Evolutionary conservation across 1,140 invertebrate species (phyloP), one percentile per base, ranked within the genome.

Genomic region (Atta texana): DNA sequence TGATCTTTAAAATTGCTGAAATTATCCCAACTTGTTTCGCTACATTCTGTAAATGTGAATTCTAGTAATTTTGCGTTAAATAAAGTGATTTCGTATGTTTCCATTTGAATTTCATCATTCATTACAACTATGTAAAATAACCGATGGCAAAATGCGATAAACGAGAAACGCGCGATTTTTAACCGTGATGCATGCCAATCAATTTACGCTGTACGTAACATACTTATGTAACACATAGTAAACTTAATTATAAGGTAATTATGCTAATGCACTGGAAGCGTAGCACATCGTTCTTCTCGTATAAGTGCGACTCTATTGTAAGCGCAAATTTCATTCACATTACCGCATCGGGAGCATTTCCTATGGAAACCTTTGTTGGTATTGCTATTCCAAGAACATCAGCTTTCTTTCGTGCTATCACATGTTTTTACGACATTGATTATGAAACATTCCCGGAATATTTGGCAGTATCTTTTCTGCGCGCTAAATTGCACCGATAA

Each of bases 241-340:
- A 68, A 68, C n/a, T 39, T 57, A 71, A 71, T 81, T 81, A 55
- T 14, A 57, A 71, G 49, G 64, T 57, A 81, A 71, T 81, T 71
- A 81, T 80, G 76, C 61, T 68, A 44, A 68, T 80, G 31, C 12
- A 55, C n/a, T 44, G 34, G 28, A 71, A 81, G 10, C 64, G 21
- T 69, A 53, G 77, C 61, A 10, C 64, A 81, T 44, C 31, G 59
- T 71, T 81, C 64, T 69, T 39, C 39, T 69, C 64, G 28, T 6
- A 16, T 81, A 39, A 21, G 49, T 14, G 78, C 64, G 66, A 31
- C 51, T 28, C 51, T 8, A 81, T 81, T 71, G 51, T 57, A 44
- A 71, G 39, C 55, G 53, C 51, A 51, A 81, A 59, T 81, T 21
- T 71, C 63, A 71, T 81, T 81, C 77, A n/a, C 34, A 34, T 81